Conservation (phyloP, 2,888 invertebrate genomes). For the Buathra laborator region DNA sequence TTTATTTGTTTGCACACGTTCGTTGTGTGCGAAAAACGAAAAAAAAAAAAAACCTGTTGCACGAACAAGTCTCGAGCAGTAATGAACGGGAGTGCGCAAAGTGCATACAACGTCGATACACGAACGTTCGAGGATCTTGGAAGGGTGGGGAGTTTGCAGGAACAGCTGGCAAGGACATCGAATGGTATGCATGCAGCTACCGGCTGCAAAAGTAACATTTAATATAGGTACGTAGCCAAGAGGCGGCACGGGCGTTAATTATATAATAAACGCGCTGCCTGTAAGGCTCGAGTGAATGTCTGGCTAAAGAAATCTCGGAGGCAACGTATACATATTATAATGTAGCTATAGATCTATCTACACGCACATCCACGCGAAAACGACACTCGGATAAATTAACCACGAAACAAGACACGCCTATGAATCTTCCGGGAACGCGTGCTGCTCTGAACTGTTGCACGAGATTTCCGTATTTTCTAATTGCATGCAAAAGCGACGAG, state of each 20-base stretch:
- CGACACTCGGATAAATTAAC: constrained; percentile 1
- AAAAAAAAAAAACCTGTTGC: not conserved
- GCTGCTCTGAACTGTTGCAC: constrained; percentile 18
- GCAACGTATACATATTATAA: not conserved
- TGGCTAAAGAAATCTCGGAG: constrained; percentile 20
- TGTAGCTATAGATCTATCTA: not conserved
- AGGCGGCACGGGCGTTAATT: constrained; percentile 10
- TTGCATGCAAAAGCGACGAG: constrained; percentile 21
- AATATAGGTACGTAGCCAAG: constrained; percentile 15
- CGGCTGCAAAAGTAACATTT: constrained; percentile 9
- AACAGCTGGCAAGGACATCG: constrained; percentile 20
- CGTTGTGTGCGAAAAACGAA: not conserved
- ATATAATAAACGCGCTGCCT: constrained; percentile 7
- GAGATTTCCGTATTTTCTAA: constrained; percentile 53
- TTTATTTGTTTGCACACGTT: not conserved
- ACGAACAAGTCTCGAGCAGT: not conserved
- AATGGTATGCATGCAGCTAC: constrained; percentile 8
- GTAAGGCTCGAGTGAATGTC: constrained; percentile 14
- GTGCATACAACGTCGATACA: not conserved
- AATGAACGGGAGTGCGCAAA: not conserved
- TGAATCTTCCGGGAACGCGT: constrained; percentile 45
- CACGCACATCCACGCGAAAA: not conserved
- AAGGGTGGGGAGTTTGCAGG: not conserved
- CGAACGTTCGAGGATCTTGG: constrained; percentile 12
- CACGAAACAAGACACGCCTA: constrained; percentile 31